These are phyloP conservation scores for Hippocampus zosterae DNA, from an alignment of 2,113 vertebrate genomes.

Conservation along the genomic window DNA sequence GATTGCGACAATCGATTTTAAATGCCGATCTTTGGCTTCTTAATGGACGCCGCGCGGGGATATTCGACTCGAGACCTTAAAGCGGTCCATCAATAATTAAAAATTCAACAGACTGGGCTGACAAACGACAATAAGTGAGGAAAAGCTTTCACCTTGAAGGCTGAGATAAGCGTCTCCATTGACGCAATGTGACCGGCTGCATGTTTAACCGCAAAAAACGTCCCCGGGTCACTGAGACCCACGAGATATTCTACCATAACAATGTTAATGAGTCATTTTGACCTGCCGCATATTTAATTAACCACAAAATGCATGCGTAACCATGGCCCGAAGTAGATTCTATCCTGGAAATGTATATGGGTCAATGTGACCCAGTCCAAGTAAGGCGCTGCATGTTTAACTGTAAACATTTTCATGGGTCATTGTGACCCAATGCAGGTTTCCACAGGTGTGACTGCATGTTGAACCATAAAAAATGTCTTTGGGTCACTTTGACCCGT, in stretches of 20 bases:
- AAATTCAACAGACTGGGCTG: slow-evolving; percentile 60
- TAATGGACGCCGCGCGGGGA: slow-evolving; percentile 58
- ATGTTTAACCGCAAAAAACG: not conserved
- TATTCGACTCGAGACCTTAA: slow-evolving; percentile 58
- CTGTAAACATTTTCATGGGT: not conserved
- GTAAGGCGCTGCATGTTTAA: not conserved
- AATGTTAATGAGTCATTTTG: not conserved
- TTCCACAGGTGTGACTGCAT: not conserved
- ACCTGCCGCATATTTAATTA: not conserved
- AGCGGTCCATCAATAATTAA: slow-evolving; percentile 71
- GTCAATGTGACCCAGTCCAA: not conserved
- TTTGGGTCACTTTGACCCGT: too few species aligned
- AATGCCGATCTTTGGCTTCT: slow-evolving; percentile 61
- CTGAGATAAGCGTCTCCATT: not conserved
- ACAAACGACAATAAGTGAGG: not conserved
- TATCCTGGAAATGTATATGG: not conserved
- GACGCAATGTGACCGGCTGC: not conserved
- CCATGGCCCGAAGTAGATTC: not conserved
- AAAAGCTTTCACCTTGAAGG: slow-evolving; percentile 9
- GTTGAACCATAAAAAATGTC: too few species aligned
- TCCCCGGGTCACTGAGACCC: not conserved
- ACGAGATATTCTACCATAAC: not conserved
- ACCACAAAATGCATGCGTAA: not conserved
- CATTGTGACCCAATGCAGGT: not conserved
- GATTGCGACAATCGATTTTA: slow-evolving; percentile 57